These are phyloP conservation scores for Brachystomella parvula DNA, from an alignment of 1,140 invertebrate genomes.

Conservation along the genomic window DNA sequence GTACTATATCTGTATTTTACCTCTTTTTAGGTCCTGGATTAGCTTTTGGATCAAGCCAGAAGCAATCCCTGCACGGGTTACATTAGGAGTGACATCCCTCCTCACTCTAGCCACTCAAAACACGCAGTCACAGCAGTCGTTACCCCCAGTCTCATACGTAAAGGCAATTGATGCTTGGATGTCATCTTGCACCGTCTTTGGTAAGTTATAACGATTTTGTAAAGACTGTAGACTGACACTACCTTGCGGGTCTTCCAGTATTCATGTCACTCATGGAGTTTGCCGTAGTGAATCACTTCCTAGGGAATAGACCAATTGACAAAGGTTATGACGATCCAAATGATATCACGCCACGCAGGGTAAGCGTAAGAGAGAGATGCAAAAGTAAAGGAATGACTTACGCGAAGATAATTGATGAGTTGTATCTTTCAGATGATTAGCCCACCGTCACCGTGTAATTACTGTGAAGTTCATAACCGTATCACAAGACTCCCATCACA, in stretches of 20 bases:
- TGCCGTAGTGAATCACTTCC: constrained; percentile 83
- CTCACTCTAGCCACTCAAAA: constrained; percentile 37
- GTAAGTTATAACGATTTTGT: too few relatives aligned
- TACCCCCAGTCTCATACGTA: constrained; percentile 60
- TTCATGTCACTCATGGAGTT: constrained; percentile 89
- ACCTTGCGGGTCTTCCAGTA: too few relatives aligned
- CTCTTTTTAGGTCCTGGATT: constrained; percentile 40
- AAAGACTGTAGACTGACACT: too few relatives aligned
- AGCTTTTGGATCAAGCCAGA: constrained; percentile 43
- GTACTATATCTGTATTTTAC: neutral
- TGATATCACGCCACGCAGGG: too few relatives aligned
- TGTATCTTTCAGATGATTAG: too few relatives aligned
- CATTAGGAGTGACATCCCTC: constrained; percentile 38
- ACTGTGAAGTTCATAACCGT: constrained; percentile 18
- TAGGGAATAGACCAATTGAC: constrained; percentile 76
- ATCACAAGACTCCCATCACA: neutral
- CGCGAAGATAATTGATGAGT: too few relatives aligned
- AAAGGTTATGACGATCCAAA: constrained; percentile 76
- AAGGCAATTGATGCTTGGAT: constrained; percentile 44
- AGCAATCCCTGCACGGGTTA: constrained; percentile 41
- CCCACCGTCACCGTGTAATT: constrained; percentile 22
- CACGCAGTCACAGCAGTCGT: constrained; percentile 64
- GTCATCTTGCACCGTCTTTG: neutral
- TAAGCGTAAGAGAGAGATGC: too few relatives aligned
- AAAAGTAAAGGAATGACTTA: too few relatives aligned